A percentile compares a stretch with the other conserved stretches of the same genome.
Conservation (phyloP, 2,888 invertebrate species). For the Gryllus longicercus region DNA sequence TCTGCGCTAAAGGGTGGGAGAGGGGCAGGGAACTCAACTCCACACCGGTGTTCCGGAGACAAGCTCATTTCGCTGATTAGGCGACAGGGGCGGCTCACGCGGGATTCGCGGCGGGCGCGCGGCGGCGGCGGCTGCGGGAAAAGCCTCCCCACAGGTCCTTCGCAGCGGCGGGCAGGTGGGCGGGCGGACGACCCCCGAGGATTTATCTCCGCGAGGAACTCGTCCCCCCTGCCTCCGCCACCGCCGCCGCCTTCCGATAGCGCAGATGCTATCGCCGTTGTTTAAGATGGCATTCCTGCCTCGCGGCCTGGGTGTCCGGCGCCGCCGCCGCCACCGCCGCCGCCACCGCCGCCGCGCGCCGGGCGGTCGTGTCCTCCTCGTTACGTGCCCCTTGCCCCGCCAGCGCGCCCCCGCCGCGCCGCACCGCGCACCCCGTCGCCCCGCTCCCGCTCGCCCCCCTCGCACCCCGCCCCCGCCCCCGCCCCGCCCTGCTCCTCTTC, state of each 20-base stretch:
- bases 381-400: neutral
- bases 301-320: constrained; percentile 1
- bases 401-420: neutral
- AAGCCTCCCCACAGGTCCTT: too few species aligned
- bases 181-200: neutral
- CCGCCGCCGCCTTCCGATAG: constrained; percentile 1
- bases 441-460: neutral
- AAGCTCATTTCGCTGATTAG: constrained; percentile 3
- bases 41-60: neutral
- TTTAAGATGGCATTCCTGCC: neutral
- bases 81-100: neutral
- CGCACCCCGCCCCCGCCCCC: neutral
- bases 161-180: neutral
- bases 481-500: neutral
- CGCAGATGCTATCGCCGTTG: constrained; percentile 17
- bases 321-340: neutral
- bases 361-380: constrained; percentile 17
- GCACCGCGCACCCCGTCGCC: neutral
- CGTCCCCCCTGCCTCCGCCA: neutral
- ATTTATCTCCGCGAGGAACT: neutral
- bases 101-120: neutral
- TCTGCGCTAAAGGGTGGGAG: neutral
- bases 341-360: neutral
- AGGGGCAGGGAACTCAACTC: neutral
- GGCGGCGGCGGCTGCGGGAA: neutral